These are phyloP conservation scores for Procavia capensis DNA, from an alignment of 2,113 vertebrate species.

Conservation along the genomic window DNA sequence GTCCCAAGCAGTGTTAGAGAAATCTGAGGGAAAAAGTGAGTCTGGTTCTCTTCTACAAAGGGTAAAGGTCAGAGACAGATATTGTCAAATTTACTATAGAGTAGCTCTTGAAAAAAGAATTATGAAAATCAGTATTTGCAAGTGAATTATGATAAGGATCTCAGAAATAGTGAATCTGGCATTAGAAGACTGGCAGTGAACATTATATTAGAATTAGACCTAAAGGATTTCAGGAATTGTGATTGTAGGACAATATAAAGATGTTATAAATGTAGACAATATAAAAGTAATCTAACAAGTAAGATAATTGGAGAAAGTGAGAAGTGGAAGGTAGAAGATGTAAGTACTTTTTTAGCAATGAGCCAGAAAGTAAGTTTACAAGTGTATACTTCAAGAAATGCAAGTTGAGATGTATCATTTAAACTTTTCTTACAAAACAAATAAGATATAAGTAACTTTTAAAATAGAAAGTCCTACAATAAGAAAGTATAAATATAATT, in stretches of 20 bases:
- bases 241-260: not conserved
- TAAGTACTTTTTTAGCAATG: not conserved
- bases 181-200: not conserved
- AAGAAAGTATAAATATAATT: not conserved
- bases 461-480: not conserved
- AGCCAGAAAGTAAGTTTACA: not conserved
- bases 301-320: not conserved
- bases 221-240: not conserved
- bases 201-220: not conserved
- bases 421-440: not conserved
- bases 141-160: not conserved
- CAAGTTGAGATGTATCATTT: not conserved
- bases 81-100: not conserved
- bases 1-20: not conserved
- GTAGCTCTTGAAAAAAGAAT: not conserved
- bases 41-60: not conserved
- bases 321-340: not conserved
- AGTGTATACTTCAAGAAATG: constrained; percentile 1
- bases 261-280: not conserved
- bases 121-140: constrained; percentile 38
- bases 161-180: not conserved
- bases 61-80: constrained; percentile 9
- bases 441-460: not conserved
- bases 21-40: not conserved
- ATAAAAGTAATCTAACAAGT: not conserved